Evolutionary conservation across 2,113 vertebrate species (phyloP), one percentile per base, ranked within the genome.

Genomic region (Lampris megalopsis): DNA sequence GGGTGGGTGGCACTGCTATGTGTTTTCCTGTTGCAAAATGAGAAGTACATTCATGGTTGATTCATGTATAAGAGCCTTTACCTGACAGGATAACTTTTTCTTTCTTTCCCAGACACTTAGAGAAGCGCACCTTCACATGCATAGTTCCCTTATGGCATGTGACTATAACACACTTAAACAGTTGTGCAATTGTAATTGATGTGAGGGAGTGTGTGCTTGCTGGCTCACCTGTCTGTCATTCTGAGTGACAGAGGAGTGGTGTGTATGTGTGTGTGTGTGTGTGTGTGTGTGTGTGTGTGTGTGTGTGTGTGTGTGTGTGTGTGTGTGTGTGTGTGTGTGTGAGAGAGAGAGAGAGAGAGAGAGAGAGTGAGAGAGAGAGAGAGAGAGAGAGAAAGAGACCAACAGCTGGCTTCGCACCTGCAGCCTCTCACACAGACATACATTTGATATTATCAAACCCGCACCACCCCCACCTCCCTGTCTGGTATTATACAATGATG

Each of bases 351-450:
- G n/a, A n/a, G n/a, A n/a, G n/a, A n/a, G 1, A 24, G 91, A 93
- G 82, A 93, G 92, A 92, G 91, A 85, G 83, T 52, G 48, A 86
- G 80, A 71, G 77, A 59, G 60, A 53, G 9, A 43, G 60, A 52
- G 64, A 49, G 73, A 75, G 81, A 69, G 78, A 54, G 59, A 80
- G 77, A 74, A 57, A 70, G 84, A 87, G 79, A 76, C 71, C 84
- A 86, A 84, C 92, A 92, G 88, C 89, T 93, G 92, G 87, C 69
- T 90, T 85, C 85, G 87, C 91, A 92, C 90, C 90, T 91, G 88
- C 89, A 89, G 85, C 86, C 69, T 83, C 71, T 54, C 81, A 79
- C 77, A 80, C 71, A 50, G 80, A 79, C 78, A 78, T 85, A 77
- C 84, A 89, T 49, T 56, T 47, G 67, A 78, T 78, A 85, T 70